Percentiles rank a stretch among this genome's conserved stretches.
These are phyloP conservation scores for Monochamus saltuarius DNA, from an alignment of 1,140 invertebrate species.

Conservation along the genomic window DNA sequence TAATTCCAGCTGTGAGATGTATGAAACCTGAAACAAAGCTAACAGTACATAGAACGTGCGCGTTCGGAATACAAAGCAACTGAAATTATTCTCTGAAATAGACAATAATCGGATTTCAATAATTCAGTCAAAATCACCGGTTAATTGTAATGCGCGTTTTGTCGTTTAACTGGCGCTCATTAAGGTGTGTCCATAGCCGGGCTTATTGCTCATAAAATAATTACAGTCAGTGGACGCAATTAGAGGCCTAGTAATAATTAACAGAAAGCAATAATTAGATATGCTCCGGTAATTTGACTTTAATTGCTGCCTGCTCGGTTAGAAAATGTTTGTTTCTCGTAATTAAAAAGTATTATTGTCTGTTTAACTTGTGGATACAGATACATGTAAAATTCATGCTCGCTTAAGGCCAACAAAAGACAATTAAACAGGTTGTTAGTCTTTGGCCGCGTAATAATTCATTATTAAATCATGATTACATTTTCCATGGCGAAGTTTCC, in stretches of 20 bases:
- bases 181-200: neutral
- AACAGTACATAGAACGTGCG: no score
- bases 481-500: no score
- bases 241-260: neutral
- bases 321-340: neutral
- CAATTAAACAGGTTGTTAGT: no score
- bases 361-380: no score
- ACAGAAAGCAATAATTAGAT: slow-evolving; percentile 3
- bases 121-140: neutral
- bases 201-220: neutral
- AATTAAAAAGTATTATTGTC: no score
- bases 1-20: no score
- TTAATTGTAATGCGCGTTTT: neutral
- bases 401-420: no score
- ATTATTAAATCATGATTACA: no score
- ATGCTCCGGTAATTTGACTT: slow-evolving; percentile 3
- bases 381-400: no score
- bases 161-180: neutral
- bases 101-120: neutral
- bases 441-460: no score
- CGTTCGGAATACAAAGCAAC: neutral
- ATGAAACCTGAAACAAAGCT: no score
- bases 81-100: slow-evolving; percentile 2
- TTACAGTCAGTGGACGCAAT: neutral
- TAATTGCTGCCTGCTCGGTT: neutral